Percentiles rank a stretch among this genome's conserved stretches.
Evolutionary conservation across 2,888 invertebrate species (phyloP).

Genomic region (Pinctada fucata): DNA sequence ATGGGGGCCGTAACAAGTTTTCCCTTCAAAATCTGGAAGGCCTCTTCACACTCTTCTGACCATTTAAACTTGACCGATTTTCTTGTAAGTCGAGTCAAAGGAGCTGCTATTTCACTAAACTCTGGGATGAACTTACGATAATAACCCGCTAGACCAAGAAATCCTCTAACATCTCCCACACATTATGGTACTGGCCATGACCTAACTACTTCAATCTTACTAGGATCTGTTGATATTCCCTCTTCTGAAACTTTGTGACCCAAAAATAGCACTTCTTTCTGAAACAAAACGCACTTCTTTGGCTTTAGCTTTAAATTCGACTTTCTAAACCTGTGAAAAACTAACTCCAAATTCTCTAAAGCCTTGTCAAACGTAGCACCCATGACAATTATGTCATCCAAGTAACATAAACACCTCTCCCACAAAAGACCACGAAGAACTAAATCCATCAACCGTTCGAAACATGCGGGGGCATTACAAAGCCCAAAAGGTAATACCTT

Average conservation of each 20-base stretch:
- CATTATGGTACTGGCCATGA: conserved; percentile 19
- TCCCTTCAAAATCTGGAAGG: not conserved
- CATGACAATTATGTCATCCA: conserved; percentile 31
- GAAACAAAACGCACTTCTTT: conserved; percentile 19
- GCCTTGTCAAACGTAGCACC: conserved; percentile 13
- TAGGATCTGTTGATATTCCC: conserved; percentile 19
- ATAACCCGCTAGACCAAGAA: conserved; percentile 18
- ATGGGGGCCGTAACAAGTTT: not conserved
- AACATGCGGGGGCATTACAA: not conserved
- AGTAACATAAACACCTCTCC: conserved; percentile 28
- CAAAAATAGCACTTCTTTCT: conserved; percentile 17
- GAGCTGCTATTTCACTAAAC: not conserved
- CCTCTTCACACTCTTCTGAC: not conserved
- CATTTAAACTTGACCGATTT: conserved; percentile 2
- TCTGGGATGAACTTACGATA: too few species aligned
- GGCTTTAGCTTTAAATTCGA: conserved; percentile 26
- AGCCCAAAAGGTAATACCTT: conserved; percentile 4
- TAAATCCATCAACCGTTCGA: conserved; percentile 12
- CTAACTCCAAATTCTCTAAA: conserved; percentile 15
- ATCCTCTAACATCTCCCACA: conserved; percentile 14
- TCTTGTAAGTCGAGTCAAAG: conserved; percentile 10
- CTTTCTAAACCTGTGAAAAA: not conserved
- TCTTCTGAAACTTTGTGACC: conserved; percentile 24
- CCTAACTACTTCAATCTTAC: conserved; percentile 9
- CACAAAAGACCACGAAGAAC: not conserved